phyloP scores from a whole-genome alignment of 2,113 vertebrate species.

The Phyllostomus hastatus region DNA sequence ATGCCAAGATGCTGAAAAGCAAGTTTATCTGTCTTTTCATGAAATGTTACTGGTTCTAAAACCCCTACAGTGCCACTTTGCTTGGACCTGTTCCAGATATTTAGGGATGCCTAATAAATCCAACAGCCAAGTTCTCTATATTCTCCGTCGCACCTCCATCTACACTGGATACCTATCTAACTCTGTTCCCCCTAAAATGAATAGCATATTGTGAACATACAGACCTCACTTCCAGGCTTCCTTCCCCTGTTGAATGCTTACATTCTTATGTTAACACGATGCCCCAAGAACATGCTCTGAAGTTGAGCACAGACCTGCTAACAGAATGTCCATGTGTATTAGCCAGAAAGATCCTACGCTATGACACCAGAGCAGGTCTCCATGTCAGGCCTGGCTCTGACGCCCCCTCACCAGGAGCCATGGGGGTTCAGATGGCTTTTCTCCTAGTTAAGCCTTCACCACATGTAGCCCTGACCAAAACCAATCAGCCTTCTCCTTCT shows the following conservation, averaged over 20 bases:
- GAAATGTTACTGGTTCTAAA: background rate
- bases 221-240: background rate
- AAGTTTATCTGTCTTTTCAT: background rate
- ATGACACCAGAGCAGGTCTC: background rate
- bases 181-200: background rate
- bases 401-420: background rate
- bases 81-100: background rate
- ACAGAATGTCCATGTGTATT: background rate
- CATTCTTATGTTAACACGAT: background rate
- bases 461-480: constrained; percentile 23
- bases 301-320: background rate
- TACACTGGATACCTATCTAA: background rate
- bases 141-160: background rate
- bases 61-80: background rate
- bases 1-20: background rate
- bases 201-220: fast-evolving
- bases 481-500: constrained; percentile 58
- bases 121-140: background rate
- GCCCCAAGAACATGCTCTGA: background rate
- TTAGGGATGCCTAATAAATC: background rate
- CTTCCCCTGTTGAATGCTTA: background rate
- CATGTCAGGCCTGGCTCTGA: background rate
- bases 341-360: background rate
- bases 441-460: constrained; percentile 63
- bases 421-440: constrained; percentile 39